Base-by-base conservation (phyloP, 2,888 invertebrate genomes). In the Tetragnatha montana region DNA sequence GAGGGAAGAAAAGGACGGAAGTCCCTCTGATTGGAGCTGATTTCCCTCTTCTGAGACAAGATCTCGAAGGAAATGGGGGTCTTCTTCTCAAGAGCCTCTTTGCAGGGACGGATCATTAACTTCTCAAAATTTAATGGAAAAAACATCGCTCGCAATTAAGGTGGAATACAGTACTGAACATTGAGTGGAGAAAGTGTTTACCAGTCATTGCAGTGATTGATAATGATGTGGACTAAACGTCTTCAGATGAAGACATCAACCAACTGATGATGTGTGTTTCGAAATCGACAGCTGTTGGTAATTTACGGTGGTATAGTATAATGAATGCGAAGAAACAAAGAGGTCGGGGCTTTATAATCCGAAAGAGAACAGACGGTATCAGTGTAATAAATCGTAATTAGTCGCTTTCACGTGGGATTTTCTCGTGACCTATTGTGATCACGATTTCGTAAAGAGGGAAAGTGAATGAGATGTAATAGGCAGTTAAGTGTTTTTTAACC, bases 41-140 rank as follows among this genome's bases (percentile, higher is more conserved):
- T 17, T 60, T 60, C 60, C 74, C 73, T 71, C 70, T 35, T 21
- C 51, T 22, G 82, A 4, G 82, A 82, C 82, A 82, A 82, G 73
- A 82, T 73, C 82, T 82, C 50, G n/a, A n/a, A 74, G 82, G 82
- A 82, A 82, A 82, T 71, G 74, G 71, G 35, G 50, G 51, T 74
- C 60, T 35, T 78, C 21, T 60, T 51, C 60, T 10, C 22, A 8
- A 19, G 78, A 60, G 22, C 60, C 60, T 17, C 60, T 8, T 60
- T 60, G 8, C 60, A 60, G 60, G 60, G 60, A 60, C 14, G 60
- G 60, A 60, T 60, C 60, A 60, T 60, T 60, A 60, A 60, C 12
- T 60, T 60, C 60, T 60, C 14, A 60, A 60, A 60, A 17, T 60
- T 60, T 4, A 60, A 60, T 60, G 35, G 35, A 35, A 4, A 35